Percentiles rank a stretch among this genome's conserved stretches.
These are phyloP conservation scores for Bradypus variegatus DNA, from an alignment of 2,797 vertebrate species.

Conservation along the genomic window DNA sequence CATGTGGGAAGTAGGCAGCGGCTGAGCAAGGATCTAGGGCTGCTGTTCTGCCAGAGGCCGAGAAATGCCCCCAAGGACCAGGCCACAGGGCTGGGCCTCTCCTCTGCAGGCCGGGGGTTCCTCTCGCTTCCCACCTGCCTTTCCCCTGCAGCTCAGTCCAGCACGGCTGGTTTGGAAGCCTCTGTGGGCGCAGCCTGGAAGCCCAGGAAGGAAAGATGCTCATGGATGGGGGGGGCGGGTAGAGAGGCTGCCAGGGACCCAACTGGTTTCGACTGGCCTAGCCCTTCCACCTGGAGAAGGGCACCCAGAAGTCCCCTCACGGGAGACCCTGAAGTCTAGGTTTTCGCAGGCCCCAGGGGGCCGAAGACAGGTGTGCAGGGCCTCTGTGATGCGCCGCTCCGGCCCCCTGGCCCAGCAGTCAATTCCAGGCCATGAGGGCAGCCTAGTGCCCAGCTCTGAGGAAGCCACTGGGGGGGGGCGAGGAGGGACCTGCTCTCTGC, in stretches of 20 bases:
- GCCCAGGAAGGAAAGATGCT: background rate
- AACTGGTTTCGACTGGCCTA: background rate
- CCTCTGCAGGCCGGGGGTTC: background rate
- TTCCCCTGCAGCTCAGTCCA: background rate
- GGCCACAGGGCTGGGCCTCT: background rate
- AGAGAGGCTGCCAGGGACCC: background rate
- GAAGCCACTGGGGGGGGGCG: slow-evolving; percentile 18
- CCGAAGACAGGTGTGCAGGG: slow-evolving; percentile 46
- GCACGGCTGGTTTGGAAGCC: background rate
- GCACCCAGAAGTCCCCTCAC: slow-evolving; percentile 34
- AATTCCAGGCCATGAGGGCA: background rate
- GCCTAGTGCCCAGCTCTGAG: slow-evolving; percentile 29
- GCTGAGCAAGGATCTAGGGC: background rate
- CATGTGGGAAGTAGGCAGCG: background rate
- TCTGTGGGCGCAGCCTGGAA: background rate
- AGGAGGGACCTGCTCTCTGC: slow-evolving; percentile 10
- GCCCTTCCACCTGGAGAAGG: background rate
- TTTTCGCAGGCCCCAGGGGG: slow-evolving; percentile 16
- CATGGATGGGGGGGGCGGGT: background rate
- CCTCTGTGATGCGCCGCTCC: background rate
- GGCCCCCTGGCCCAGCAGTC: background rate
- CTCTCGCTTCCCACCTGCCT: background rate
- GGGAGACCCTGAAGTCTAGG: slow-evolving; percentile 13
- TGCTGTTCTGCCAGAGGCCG: background rate
- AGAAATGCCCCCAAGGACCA: background rate